Evolutionary conservation across 2,888 invertebrate genomes (phyloP).

Genomic region (Hydrotaea cyrtoneurina): DNA sequence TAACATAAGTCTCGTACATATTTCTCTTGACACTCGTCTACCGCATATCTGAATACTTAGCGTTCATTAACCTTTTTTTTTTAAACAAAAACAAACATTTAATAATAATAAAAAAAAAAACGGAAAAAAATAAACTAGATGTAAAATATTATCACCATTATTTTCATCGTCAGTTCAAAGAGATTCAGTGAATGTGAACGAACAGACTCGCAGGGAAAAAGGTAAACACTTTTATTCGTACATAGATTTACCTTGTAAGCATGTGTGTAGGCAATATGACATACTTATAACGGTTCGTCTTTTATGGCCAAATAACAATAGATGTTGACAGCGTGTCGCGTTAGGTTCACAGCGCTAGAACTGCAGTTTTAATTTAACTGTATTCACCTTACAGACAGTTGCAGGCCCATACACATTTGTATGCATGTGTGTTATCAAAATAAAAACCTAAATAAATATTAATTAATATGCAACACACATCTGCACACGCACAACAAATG

Average conservation of each 20-base stretch:
- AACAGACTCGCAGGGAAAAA: not conserved
- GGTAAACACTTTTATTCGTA: not conserved
- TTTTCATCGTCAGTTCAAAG: not conserved
- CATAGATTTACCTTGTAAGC: not conserved
- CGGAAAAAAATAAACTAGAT: not conserved
- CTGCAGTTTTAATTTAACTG: not conserved
- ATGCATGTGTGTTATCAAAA: not conserved
- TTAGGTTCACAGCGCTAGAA: not conserved
- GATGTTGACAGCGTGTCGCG: slow-evolving; percentile 51
- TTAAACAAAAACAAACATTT: not conserved
- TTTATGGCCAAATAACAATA: slow-evolving; percentile 25
- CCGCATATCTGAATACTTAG: not conserved
- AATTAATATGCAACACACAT: slow-evolving; percentile 12
- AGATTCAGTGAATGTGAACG: not conserved
- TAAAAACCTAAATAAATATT: slow-evolving; percentile 21
- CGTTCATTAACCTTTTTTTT: slow-evolving; percentile 12
- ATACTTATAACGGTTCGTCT: slow-evolving; percentile 58
- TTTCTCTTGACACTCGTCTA: not conserved
- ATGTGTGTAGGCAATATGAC: slow-evolving; percentile 41
- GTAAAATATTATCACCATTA: not conserved
- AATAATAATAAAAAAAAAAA: not conserved
- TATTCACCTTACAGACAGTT: not conserved
- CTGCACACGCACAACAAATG: not conserved
- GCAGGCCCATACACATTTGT: too few species aligned
- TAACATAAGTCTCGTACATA: not conserved